Base-by-base conservation (phyloP, 53 echinoderm and acorn worm genomes). In the Paracentrotus lividus region DNA sequence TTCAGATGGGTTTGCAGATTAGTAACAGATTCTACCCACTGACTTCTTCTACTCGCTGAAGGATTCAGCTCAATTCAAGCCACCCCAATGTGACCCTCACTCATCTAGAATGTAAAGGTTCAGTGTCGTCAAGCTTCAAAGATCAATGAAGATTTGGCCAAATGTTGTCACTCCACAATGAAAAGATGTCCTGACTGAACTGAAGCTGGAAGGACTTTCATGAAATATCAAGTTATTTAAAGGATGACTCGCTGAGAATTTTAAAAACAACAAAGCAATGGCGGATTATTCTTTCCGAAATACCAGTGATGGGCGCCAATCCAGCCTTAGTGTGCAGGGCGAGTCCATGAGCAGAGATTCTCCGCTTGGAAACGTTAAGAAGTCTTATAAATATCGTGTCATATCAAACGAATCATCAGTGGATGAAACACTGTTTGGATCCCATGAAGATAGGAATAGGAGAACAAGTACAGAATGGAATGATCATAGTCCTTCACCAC, bases 341-440 rank as follows among this genome's bases (percentile, higher is more conserved):
- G 96, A 97, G 78, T 57, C 94, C 3, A 88, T 93, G 64, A 68
- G 88, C 24, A 93, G 93, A 43, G 21, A 49, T 36, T 45, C 90
- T 38, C 45, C 95, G 8, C 90, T 14, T 34, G 92, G 78, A 36
- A 55, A 68, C 8, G 34, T 93, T 12, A 95, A 96, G 64, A 98
- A 91, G 66, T 68, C 96, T 29, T 96, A 97, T 92, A 98, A 91
- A 51, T 98, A 98, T 85, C 94, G 93, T 5, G 89, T 95, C 66
- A 94, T 98, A 31, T 88, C 94, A 1, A 67, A 93, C 15, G 93
- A 90, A 4, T 95, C 97, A 16, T 91, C 77, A 29, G 97, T 97
- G 1, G 98, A 98, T 77, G 98, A 98, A 42, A 96, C 95, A 26
- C 88, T 98, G 77, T 98, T 98, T 88, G 90, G 90, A 32, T 97